A percentile compares a stretch with the other conserved stretches of the same genome.
phyloP scores from a whole-genome alignment of 1,140 invertebrate species.

The Neodiprion virginianus region DNA sequence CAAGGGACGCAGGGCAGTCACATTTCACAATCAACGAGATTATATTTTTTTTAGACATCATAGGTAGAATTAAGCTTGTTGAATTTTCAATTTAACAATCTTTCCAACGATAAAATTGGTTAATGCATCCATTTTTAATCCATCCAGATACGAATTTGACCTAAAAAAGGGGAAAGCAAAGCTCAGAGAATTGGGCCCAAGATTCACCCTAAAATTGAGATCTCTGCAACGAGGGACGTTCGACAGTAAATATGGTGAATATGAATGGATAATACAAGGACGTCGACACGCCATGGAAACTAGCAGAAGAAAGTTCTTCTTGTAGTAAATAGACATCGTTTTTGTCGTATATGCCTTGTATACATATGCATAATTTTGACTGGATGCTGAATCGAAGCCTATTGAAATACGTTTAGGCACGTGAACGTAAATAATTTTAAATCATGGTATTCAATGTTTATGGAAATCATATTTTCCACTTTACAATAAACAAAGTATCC shows the following conservation, averaged over 20 bases:
- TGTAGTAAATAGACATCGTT: constrained; percentile 63
- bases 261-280: constrained; percentile 95
- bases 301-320: constrained; percentile 87
- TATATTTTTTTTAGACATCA: constrained; percentile 99
- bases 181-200: constrained; percentile 92
- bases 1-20: constrained; percentile 88
- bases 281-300: constrained; percentile 90
- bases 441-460: too few species aligned
- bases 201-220: constrained; percentile 92
- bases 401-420: too few species aligned
- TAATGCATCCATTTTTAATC: constrained; percentile 18
- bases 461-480: too few species aligned
- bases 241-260: constrained; percentile 95
- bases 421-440: too few species aligned
- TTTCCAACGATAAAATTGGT: not conserved
- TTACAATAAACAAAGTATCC: too few species aligned
- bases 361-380: too few species aligned
- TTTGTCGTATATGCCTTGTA: not conserved
- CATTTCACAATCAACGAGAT: constrained; percentile 99
- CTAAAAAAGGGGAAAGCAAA: constrained; percentile 77
- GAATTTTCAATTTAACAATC: constrained; percentile 9
- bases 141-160: constrained; percentile 88
- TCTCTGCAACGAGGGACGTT: constrained; percentile 97
- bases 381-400: too few species aligned
- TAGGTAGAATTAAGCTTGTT: constrained; percentile 67